These are phyloP conservation scores for Mesochorus sp. DNA, from an alignment of 2,888 invertebrate genomes.

Conservation along the genomic window DNA sequence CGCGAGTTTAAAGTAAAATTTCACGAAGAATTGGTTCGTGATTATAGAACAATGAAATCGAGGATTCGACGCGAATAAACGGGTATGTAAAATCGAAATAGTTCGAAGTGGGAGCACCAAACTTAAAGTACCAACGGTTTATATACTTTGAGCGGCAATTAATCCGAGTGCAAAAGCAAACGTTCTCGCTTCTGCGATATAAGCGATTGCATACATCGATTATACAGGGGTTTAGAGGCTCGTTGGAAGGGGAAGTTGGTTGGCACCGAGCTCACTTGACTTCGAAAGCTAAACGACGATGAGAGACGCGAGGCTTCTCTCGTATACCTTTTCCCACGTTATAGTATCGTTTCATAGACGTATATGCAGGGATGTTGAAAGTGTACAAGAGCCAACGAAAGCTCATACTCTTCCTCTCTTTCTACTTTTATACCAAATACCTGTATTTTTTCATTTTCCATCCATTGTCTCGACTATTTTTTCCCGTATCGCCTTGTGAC, in stretches of 20 bases:
- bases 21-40: too few species aligned
- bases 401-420: constrained; percentile 48
- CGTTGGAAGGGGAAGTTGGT: not conserved
- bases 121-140: not conserved
- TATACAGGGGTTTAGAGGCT: constrained; percentile 7
- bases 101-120: not conserved
- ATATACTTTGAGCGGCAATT: constrained; percentile 49
- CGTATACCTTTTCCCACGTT: constrained; percentile 5
- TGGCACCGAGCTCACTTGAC: constrained; percentile 49
- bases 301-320: constrained; percentile 17
- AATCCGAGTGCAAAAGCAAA: constrained; percentile 53
- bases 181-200: constrained; percentile 33
- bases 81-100: not conserved
- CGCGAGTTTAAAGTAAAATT: too few species aligned
- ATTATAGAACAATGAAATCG: too few species aligned
- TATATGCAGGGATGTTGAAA: constrained; percentile 28
- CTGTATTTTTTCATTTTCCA: constrained; percentile 23
- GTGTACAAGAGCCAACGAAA: constrained; percentile 38
- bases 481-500: constrained; percentile 66
- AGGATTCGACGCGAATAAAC: too few species aligned
- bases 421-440: constrained; percentile 57
- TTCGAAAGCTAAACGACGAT: constrained; percentile 51
- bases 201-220: constrained; percentile 24
- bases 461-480: constrained; percentile 69
- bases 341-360: constrained; percentile 29